Conservation (phyloP, 2,797 vertebrate species). For the Sphenopsis melanotis region DNA sequence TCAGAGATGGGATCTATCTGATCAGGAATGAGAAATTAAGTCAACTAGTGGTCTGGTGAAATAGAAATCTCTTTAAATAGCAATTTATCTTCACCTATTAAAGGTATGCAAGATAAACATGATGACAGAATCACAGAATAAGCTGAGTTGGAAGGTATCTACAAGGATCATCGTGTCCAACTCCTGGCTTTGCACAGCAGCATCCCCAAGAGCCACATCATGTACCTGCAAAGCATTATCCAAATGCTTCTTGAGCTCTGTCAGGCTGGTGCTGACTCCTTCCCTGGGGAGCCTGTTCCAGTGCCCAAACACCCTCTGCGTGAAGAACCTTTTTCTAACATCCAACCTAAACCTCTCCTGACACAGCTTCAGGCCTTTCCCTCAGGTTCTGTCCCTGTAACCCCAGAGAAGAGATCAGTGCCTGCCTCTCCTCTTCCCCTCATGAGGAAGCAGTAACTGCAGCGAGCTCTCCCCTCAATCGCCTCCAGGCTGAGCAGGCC, state of each 20-base stretch:
- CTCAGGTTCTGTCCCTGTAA: rapidly evolving
- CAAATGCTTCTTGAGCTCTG: neutral
- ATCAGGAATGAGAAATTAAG: neutral
- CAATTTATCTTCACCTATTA: neutral
- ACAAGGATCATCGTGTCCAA: rapidly evolving
- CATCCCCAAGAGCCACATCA: neutral
- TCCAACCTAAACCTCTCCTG: rapidly evolving
- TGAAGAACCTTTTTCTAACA: rapidly evolving
- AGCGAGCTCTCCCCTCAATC: neutral
- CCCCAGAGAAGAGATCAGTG: no score
- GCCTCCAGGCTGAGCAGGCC: neutral
- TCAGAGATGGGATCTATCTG: neutral
- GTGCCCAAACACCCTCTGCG: rapidly evolving
- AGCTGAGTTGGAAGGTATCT: neutral
- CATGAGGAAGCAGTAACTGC: rapidly evolving
- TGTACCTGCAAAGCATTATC: rapidly evolving
- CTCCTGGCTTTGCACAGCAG: neutral
- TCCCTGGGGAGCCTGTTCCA: no score
- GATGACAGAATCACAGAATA: neutral
- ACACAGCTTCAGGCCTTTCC: neutral
- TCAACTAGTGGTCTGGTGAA: neutral
- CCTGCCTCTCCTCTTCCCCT: neutral
- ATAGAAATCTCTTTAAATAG: neutral
- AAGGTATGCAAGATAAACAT: neutral
- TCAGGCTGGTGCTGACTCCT: neutral